phyloP scores from a whole-genome alignment of 1,140 invertebrate genomes.

The Brachionus paranguensis region DNA sequence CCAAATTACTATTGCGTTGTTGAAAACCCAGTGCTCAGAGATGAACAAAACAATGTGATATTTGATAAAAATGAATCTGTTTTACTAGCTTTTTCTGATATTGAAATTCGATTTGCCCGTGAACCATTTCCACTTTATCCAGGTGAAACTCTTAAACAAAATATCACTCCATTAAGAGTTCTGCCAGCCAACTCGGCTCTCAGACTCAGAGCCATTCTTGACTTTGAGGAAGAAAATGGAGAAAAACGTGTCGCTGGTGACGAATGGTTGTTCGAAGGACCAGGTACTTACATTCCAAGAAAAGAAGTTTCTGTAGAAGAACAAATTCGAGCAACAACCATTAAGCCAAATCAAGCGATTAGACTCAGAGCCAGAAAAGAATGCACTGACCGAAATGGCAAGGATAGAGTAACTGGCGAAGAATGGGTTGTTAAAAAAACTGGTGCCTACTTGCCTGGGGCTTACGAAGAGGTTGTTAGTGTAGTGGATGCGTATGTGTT shows the following conservation, averaged over 20 bases:
- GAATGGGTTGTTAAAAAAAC: slow-evolving; percentile 58
- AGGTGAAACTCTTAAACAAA: slow-evolving; percentile 56
- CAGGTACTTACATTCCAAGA: slow-evolving; percentile 46
- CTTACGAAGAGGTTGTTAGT: slow-evolving; percentile 58
- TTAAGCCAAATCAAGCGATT: slow-evolving; percentile 57
- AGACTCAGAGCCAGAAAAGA: slow-evolving; percentile 56
- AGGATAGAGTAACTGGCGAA: slow-evolving; percentile 56
- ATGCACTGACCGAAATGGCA: slow-evolving; percentile 55
- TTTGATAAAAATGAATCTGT: slow-evolving; percentile 54
- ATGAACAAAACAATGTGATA: slow-evolving; percentile 50
- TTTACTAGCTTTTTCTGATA: slow-evolving; percentile 56
- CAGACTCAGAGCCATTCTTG: slow-evolving; percentile 29
- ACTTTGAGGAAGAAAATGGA: slow-evolving; percentile 31
- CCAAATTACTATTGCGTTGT: slow-evolving; percentile 54
- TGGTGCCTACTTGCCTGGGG: slow-evolving; percentile 59
- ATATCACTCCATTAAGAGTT: slow-evolving; percentile 54
- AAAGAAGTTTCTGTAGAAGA: slow-evolving; percentile 57
- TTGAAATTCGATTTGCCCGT: slow-evolving; percentile 57
- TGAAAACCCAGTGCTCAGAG: slow-evolving; percentile 55
- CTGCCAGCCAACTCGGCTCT: slow-evolving; percentile 20
- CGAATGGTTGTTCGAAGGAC: slow-evolving; percentile 40
- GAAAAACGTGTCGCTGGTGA: slow-evolving; percentile 26
- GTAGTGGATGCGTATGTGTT: slow-evolving; percentile 57
- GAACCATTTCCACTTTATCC: slow-evolving; percentile 61
- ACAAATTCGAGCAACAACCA: slow-evolving; percentile 53